Conservation (phyloP, 2,797 vertebrate species). For the Limosa lapponica region DNA sequence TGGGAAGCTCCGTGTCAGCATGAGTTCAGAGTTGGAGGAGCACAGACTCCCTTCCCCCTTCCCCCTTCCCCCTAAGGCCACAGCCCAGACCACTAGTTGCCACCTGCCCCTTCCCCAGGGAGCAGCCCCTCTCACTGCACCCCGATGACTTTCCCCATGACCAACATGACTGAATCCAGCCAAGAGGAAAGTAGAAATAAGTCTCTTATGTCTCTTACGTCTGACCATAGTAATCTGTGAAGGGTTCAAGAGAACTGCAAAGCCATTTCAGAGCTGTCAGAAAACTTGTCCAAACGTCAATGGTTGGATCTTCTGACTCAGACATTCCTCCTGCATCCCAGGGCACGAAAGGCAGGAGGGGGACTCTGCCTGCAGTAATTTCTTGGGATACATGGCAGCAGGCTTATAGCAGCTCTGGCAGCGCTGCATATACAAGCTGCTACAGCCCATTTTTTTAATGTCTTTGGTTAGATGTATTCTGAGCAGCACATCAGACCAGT, state of each 20-base stretch:
- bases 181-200: neutral
- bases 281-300: neutral
- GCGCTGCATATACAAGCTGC: neutral
- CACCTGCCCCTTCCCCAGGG: neutral
- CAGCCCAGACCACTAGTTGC: too few species aligned
- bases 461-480: neutral
- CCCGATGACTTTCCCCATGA: neutral
- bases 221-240: neutral
- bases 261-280: neutral
- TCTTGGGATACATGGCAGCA: neutral
- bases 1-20: neutral
- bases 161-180: neutral
- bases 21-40: neutral
- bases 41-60: neutral
- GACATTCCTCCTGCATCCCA: neutral
- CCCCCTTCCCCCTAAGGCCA: neutral
- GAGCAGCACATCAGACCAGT: neutral
- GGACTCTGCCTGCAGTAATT: neutral
- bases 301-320: neutral
- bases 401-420: neutral
- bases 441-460: too few species aligned
- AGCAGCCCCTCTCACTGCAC: rapidly evolving
- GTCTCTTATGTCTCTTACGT: too few species aligned
- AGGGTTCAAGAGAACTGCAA: neutral
- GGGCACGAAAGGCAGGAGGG: neutral